Evolutionary conservation across 2,113 vertebrate genomes (phyloP), one percentile per base, ranked within the genome.

Genomic region (Python bivittatus): DNA sequence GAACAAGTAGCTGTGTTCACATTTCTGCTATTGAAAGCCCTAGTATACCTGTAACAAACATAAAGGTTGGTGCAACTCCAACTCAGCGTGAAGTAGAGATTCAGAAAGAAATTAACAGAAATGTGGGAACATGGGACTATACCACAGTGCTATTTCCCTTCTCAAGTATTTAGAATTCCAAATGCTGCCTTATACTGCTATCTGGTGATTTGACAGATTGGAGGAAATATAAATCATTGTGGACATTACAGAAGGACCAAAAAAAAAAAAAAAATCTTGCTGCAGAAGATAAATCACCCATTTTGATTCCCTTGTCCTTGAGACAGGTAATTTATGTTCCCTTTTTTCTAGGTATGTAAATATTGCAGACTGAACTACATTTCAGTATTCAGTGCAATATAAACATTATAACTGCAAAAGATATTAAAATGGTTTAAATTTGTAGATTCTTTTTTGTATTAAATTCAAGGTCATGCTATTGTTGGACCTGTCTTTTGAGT

Each of bases 381-480:
- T 48, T 83, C 10, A 60, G 56, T 11, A 64, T 6, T 58, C 0
- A 86, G 20, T 84, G 27, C 23, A 89, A 0, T 91, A 0, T 9
- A 86, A 12, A 90, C 9, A 33, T 88, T 53, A 93, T 90, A 92
- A 17, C 87, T 94, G 86, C 2, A 57, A 52, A 91, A 60, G 79
- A 0, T 89, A 53, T 92, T 84, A 88, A 57, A 92, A 48, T 83
- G 83, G 42, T 72, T 3, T 58, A 92, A 94, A 93, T 79, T 60
- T 0, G 86, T 6, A 94, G 96, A 6, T 5, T 42, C 84, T 91
- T 95, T 96, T 96, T 86, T 57, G 93, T 83, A 95, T 94, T 95
- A 95, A 96, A 93, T 56, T 90, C 92, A 94, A 95, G 91, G 90
- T 95, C 94, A 95, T 11, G 2, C 1, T 92, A 92, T 96, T 90